Evolutionary conservation across 2,797 vertebrate genomes (phyloP), one percentile per base, ranked within the genome.

Genomic region (Peromyscus melanophrys): DNA sequence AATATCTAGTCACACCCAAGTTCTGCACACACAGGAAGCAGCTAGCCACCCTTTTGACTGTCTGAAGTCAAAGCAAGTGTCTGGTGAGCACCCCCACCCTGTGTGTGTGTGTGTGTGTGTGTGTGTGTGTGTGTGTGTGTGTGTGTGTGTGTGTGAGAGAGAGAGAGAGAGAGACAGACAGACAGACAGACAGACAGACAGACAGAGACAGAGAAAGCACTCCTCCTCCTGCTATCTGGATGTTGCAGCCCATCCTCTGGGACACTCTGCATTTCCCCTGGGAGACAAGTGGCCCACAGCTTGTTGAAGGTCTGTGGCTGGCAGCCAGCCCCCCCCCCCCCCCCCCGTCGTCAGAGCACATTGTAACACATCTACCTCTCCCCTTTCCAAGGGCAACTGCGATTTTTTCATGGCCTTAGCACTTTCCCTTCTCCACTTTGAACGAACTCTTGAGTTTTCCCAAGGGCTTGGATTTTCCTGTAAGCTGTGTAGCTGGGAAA

Each of bases 401-500:
- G 46, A 87, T 34, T 92, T 92, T 81, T 93, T 91, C 49, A 67
- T 65, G n/a, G 5, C 13, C 55, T 96, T 96, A 96, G 93, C 40
- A 93, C 96, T 94, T 96, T 90, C 34, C 34, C 0, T 37, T 85
- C 98, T 92, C 95, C 76, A 82, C 81, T 98, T 95, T 95, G 83
- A 95, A 98, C 63, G 94, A 87, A 81, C 69, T 96, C 88, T 95
- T 77, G 19, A 75, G 37, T 27, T 37, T 90, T 83, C 77, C 37
- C 43, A 0, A 67, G 92, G 55, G 34, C 52, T 55, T 88, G 19
- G 49, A 92, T 97, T 97, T 98, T 96, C 57, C 96, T 96, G 77
- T 98, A 94, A 98, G 96, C 84, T 19, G 55, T 65, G 63, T 96
- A 81, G 94, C 96, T 90, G 85, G 93, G 96, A 97, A 98, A 98